A percentile compares a stretch with the other conserved stretches of the same genome.
Conservation (phyloP, 92 coral and sea anemone species). For the Chrysogorgia sp. region DNA sequence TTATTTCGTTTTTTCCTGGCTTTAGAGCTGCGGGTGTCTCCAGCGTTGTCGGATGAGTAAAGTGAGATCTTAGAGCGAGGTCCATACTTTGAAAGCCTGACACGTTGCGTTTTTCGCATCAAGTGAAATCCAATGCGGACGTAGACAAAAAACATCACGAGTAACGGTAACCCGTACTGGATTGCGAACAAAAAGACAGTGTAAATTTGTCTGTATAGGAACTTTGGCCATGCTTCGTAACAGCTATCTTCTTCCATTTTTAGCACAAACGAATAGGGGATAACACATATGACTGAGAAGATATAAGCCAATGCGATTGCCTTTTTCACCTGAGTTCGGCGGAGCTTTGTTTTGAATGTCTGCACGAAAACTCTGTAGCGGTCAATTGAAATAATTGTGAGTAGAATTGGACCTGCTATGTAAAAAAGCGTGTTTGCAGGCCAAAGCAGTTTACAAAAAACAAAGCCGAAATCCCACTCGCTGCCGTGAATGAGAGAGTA, state of each 20-base stretch:
- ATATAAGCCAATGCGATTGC: neutral
- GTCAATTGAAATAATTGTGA: slow-evolving; percentile 21
- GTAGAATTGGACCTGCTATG: slow-evolving; percentile 13
- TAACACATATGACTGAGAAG: neutral
- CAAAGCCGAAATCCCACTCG: neutral
- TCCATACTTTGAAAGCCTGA: slow-evolving; percentile 19
- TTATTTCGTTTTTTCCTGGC: slow-evolving; percentile 13
- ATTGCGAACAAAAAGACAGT: slow-evolving; percentile 26
- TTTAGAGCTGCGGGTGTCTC: neutral
- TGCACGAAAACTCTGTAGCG: slow-evolving; percentile 37
- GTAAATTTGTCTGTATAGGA: slow-evolving; percentile 10
- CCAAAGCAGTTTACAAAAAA: neutral
- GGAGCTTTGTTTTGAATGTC: slow-evolving; percentile 7
- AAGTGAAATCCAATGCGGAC: neutral
- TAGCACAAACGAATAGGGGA: neutral
- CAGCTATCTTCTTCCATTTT: neutral
- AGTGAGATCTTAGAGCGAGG: slow-evolving; percentile 10
- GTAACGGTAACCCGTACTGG: slow-evolving; percentile 25
- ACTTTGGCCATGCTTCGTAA: slow-evolving; percentile 7
- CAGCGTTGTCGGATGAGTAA: neutral
- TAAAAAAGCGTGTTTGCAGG: slow-evolving; percentile 20
- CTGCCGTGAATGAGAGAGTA: neutral
- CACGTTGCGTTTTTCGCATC: neutral
- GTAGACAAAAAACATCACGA: slow-evolving; percentile 19
- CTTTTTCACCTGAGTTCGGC: slow-evolving; percentile 16